Conservation (phyloP, 2,113 vertebrate species). For the Salvator merianae region DNA sequence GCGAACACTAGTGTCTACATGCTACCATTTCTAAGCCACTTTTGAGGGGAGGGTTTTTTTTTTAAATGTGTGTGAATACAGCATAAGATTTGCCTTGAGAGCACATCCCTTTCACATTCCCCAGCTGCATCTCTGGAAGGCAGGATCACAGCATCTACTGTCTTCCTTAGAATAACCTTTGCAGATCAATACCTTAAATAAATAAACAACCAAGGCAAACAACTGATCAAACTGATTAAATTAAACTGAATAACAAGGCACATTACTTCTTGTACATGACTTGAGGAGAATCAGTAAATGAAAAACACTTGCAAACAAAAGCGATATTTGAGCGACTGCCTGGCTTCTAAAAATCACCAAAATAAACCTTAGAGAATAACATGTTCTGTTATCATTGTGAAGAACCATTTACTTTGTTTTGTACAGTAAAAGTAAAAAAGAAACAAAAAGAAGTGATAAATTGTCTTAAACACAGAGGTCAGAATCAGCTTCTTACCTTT, state of each 20-base stretch:
- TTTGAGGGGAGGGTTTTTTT: too few species aligned
- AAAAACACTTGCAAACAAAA: slow-evolving; percentile 12
- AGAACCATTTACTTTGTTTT: neutral
- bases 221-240: slow-evolving; percentile 3
- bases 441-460: neutral
- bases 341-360: neutral
- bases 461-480: neutral
- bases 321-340: slow-evolving; percentile 6
- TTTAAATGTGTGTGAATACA: too few species aligned
- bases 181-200: neutral
- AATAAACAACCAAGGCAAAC: neutral
- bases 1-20: too few species aligned
- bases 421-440: neutral
- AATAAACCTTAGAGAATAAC: neutral
- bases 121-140: too few species aligned
- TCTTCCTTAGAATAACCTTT: neutral
- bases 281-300: slow-evolving; percentile 4
- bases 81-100: too few species aligned
- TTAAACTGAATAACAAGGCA: slow-evolving; percentile 12
- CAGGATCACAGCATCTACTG: neutral
- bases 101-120: too few species aligned
- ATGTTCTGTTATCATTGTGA: neutral
- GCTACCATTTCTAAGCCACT: too few species aligned
- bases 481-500: neutral
- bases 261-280: slow-evolving; percentile 9